Evolutionary conservation across 2,888 invertebrate genomes (phyloP).

Genomic region (Monochamus alternatus): DNA sequence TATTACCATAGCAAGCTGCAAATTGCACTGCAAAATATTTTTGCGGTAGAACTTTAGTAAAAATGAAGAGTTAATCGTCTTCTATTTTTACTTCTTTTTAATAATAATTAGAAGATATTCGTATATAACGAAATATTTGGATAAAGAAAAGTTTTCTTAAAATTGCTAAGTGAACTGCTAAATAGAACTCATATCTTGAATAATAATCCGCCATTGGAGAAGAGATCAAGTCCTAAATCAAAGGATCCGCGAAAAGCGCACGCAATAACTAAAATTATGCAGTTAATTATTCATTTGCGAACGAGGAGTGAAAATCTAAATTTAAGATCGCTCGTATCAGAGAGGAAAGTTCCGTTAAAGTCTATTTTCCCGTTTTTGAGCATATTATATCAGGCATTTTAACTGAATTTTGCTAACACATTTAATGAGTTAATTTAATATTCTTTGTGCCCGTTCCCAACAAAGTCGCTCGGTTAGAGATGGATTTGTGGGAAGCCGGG

Average conservation of each 20-base stretch:
- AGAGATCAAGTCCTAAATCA: neutral
- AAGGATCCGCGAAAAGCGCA: neutral
- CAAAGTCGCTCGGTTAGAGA: slow-evolving; percentile 24
- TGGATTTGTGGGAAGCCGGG: slow-evolving; percentile 21
- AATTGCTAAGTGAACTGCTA: too few relatives aligned
- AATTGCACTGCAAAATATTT: too few relatives aligned
- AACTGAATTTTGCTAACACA: slow-evolving; percentile 21
- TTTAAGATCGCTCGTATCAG: slow-evolving; percentile 15
- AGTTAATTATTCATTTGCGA: slow-evolving; percentile 19
- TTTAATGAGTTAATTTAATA: slow-evolving; percentile 32
- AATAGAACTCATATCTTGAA: neutral
- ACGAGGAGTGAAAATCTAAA: neutral
- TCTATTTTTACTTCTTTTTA: too few relatives aligned
- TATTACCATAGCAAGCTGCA: too few relatives aligned
- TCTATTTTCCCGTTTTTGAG: slow-evolving; percentile 23
- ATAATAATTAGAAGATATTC: too few relatives aligned
- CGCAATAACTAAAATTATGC: neutral
- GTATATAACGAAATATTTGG: too few relatives aligned
- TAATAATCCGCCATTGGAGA: neutral
- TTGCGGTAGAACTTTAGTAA: too few relatives aligned
- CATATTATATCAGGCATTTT: slow-evolving; percentile 32
- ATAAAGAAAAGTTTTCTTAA: too few relatives aligned
- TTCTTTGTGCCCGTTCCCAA: slow-evolving; percentile 31
- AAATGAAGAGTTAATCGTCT: too few relatives aligned
- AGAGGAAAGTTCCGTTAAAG: slow-evolving; percentile 11